phyloP scores from a whole-genome alignment of 1,140 invertebrate species.

The Aphelinus atriplicis region DNA sequence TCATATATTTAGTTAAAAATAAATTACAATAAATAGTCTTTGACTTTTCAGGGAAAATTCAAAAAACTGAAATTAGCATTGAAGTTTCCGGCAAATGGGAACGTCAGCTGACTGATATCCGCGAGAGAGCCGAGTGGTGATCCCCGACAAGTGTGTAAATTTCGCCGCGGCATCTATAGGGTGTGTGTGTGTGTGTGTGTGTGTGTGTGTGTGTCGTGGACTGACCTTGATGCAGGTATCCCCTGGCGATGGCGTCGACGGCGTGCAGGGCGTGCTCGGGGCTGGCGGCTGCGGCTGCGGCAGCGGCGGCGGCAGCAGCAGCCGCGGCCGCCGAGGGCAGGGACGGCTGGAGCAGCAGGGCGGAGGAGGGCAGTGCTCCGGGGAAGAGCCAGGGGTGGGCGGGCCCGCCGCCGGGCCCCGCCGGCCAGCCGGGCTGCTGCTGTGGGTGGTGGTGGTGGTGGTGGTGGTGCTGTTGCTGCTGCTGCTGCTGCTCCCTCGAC shows the following conservation, averaged over 20 bases:
- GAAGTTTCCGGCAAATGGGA: too few relatives aligned
- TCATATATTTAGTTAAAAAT: too few relatives aligned
- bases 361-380: slow-evolving; percentile 57
- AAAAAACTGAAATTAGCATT: too few relatives aligned
- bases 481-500: slow-evolving; percentile 54
- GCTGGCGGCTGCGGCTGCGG: slow-evolving; percentile 63
- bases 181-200: too few relatives aligned
- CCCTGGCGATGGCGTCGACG: slow-evolving; percentile 68
- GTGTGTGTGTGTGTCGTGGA: background rate
- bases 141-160: too few relatives aligned
- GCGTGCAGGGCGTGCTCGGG: slow-evolving; percentile 64
- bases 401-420: slow-evolving; percentile 47
- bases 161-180: too few relatives aligned
- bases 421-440: slow-evolving; percentile 61
- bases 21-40: too few relatives aligned
- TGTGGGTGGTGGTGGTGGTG: slow-evolving; percentile 50
- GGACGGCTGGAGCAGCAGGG: slow-evolving; percentile 64
- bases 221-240: slow-evolving; percentile 65
- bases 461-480: slow-evolving; percentile 40
- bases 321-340: slow-evolving; percentile 61
- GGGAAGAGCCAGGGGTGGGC: slow-evolving; percentile 65
- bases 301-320: slow-evolving; percentile 63
- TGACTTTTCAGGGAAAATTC: too few relatives aligned
- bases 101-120: too few relatives aligned
- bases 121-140: too few relatives aligned